Evolutionary conservation across 2,888 invertebrate genomes (phyloP).

Genomic region (Lycia hirtaria): DNA sequence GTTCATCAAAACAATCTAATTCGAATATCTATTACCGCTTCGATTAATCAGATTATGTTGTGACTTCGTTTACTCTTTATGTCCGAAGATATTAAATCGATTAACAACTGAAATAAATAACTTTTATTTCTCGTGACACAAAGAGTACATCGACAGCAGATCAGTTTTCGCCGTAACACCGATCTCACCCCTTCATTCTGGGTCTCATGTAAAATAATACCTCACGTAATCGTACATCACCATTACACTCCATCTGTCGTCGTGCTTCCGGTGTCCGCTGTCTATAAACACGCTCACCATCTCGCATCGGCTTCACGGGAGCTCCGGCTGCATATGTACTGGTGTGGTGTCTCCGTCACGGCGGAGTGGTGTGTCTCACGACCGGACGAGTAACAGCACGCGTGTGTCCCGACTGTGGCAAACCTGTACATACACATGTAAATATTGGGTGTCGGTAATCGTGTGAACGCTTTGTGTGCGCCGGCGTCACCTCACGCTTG

Average conservation of each 20-base stretch:
- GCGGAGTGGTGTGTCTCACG: not conserved
- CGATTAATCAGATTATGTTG: too few relatives aligned
- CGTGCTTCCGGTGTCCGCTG: not conserved
- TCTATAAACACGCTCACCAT: not conserved
- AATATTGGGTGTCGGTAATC: constrained; percentile 36
- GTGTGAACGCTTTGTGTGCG: constrained; percentile 30
- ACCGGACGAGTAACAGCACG: not conserved
- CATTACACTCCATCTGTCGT: not conserved
- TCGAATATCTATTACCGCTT: too few relatives aligned
- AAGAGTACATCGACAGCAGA: not conserved
- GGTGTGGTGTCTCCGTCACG: too few relatives aligned
- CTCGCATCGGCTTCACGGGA: not conserved
- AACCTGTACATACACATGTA: constrained; percentile 28
- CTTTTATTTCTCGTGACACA: too few relatives aligned
- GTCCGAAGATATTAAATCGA: too few relatives aligned
- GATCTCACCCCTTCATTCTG: not conserved
- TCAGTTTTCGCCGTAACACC: not conserved
- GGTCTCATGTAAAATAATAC: constrained; percentile 2
- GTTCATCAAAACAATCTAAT: too few relatives aligned
- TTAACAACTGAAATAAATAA: too few relatives aligned
- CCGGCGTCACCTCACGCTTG: not conserved
- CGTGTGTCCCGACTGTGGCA: not conserved
- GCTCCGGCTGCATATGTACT: too few relatives aligned
- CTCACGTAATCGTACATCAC: constrained; percentile 3
- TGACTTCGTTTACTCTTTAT: too few relatives aligned